Base-by-base conservation (phyloP, 2,888 invertebrate species). In the Chrysodeixis includens region DNA sequence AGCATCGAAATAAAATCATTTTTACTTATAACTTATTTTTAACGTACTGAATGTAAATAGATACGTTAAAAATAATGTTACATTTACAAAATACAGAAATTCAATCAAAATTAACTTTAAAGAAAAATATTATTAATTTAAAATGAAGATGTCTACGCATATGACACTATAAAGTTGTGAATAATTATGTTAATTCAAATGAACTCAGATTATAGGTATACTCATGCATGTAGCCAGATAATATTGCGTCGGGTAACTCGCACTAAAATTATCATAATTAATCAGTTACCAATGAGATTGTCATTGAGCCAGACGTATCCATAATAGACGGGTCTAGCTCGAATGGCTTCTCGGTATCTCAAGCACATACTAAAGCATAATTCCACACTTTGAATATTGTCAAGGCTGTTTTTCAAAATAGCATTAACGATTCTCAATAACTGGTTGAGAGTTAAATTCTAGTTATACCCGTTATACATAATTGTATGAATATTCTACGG, bases 381-480 rank as follows among this genome's bases (percentile, higher is more conserved):
- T 66, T 49, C 55, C 22, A 16, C 16, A 16, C 32, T 32, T 59
- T 46, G 44, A 67, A 60, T 71, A 74, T 62, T 51, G 57, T 59
- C 72, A 74, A 74, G 73, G 73, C 62, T 57, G 51, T 35, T 62
- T 59, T 54, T 62, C 56, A 44, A 30, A 73, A 56, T 67, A 44
- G 40, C 35, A 40, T 59, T 61, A 26, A 30, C 61, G 56, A 71
- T 58, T 71, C 16, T 35, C 30, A 46, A 20, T 73, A 55, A 71
- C 32, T 61, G 56, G 49, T n/a, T 30, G 18, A 32, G 30, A 4
- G 53, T 49, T 64, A 60, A 10, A 55, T 52, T 66, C 62, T 22
- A 71, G 66, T 59, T 59, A 18, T 46, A 66, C 52, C 22, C 51
- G 71, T 66, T 71, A 56, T 18, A 40, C 20, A 32, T 44, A 54